Evolutionary conservation across 2,888 invertebrate species (phyloP), one percentile per base, ranked within the genome.

Genomic region (Chrysotoxum bicinctum): DNA sequence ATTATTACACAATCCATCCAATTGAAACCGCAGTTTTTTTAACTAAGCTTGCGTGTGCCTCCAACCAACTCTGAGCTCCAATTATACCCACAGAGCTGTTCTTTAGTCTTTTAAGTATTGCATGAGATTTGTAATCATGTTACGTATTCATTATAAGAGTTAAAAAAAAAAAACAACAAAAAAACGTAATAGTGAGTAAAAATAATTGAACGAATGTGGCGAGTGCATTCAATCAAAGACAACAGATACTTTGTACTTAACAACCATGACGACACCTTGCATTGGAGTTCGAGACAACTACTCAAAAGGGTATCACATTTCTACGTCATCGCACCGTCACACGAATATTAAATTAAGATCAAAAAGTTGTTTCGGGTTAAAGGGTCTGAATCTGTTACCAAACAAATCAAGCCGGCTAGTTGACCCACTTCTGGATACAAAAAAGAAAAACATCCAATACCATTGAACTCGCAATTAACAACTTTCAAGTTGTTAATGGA

Each of bases 401-500:
- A 45, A 64, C 14, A 26, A 10, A 40, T 5, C 40, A 10, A 26
- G 64, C 64, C 64, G 64, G 64, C 64, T 64, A 30, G 19, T 75
- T 83, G 79, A 75, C 79, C 74, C 19, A 79, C 74, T 70, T 83
- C 69, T 12, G 3, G 40, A 37, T 40, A 45, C 26, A 37, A 23
- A 43, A 32, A 26, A 56, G 16, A 30, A 56, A 19, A 37, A 12
- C 16, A 23, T 9, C 32, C 19, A 30, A 30, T 60, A 69, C 40
- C 78, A 78, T 69, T 83, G 83, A 83, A 78, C 83, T 74, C 74
- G 50, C 43, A 32, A 54, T 69, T 52, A 79, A 83, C 83, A 69
- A 79, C 74, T 83, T 83, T 78, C 74, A 79, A 23, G 69, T 83
- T 64, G 78, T 52, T 68, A 74, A 83, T 64, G 14, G 50, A 37